Evolutionary conservation across 1,140 invertebrate species (phyloP).

Genomic region (Charaxes varanes): DNA sequence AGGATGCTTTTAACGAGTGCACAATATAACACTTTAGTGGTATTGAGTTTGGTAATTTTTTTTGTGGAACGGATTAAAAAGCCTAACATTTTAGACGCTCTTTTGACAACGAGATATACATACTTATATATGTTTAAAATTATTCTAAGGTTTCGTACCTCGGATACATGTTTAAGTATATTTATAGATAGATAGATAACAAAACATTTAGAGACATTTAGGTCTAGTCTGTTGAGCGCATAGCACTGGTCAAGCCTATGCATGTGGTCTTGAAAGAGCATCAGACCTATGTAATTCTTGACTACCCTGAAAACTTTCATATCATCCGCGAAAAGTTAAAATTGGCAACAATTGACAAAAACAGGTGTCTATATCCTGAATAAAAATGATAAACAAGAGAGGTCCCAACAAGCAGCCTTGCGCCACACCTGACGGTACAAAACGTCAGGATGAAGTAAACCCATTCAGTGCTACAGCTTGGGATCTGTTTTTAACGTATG

Average conservation of each 20-base stretch:
- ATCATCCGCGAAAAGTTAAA: not conserved
- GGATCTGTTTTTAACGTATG: constrained; percentile 22
- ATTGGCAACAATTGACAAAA: not conserved
- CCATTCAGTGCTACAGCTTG: constrained; percentile 26
- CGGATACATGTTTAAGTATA: too few relatives aligned
- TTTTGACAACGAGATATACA: too few relatives aligned
- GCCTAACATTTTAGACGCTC: not conserved
- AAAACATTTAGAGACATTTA: constrained; percentile 1
- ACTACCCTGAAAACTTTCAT: not conserved
- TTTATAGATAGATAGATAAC: too few relatives aligned
- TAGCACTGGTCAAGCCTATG: not conserved
- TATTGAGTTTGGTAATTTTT: not conserved
- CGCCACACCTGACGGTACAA: not conserved
- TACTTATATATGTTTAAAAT: too few relatives aligned
- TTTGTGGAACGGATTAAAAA: not conserved
- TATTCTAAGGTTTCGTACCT: too few relatives aligned
- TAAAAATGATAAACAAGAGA: not conserved
- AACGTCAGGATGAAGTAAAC: constrained; percentile 10
- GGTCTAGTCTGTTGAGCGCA: not conserved
- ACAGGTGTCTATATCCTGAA: not conserved
- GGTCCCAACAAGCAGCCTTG: not conserved
- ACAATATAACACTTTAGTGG: not conserved
- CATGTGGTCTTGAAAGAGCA: not conserved
- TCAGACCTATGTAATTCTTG: not conserved
- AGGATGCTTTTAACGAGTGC: not conserved